Base-by-base conservation (phyloP, 2,888 invertebrate genomes). In the Eristalinus aeneus region DNA sequence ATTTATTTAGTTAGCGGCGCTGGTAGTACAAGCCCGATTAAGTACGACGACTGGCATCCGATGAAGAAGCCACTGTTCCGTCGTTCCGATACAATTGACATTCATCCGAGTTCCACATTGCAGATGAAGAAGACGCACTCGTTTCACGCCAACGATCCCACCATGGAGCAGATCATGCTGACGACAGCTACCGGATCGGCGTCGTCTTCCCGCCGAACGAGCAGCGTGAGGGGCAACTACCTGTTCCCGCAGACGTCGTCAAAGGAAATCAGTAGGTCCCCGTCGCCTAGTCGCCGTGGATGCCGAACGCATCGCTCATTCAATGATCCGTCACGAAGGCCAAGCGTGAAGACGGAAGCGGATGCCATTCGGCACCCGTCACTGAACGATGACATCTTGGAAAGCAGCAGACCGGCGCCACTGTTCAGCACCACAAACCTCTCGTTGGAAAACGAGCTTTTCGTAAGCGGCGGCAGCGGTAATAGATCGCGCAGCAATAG, bases 91-190 rank as follows among this genome's bases (percentile, higher is more conserved):
- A 93, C 93, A 80, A 91, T 93, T 90, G 92, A 93, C 90, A 91
- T 92, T 88, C 92, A 92, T 90, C 91, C 92, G 88, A 90, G 91
- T 90, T 91, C 92, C 90, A 90, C 90, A 90, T 92, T 92, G 90
- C 92, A 92, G 90, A 91, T 93, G 90, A 91, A 93, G 89, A 93
- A 93, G 89, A 92, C 93, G 88, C 92, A 92, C 88, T 93, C 93
- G 79, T 93, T 93, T 89, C 93, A 93, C 89, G 91, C 92, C 27
- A 92, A 92, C 88, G 93, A 92, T 82, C 90, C 90, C 80, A 89
- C 91, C 75, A 89, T 91, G 90, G 92, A 91, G 79, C 91, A 91
- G 76, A 89, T 91, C 23, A 89, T 92, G 80, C 81, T 91, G 20
- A 36, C 69, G 34, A 64, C 76, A 16, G 88, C 90, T 53, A 77